Evolutionary conservation across 2,797 vertebrate species (phyloP).

Genomic region (Neopelma chrysocephalum): DNA sequence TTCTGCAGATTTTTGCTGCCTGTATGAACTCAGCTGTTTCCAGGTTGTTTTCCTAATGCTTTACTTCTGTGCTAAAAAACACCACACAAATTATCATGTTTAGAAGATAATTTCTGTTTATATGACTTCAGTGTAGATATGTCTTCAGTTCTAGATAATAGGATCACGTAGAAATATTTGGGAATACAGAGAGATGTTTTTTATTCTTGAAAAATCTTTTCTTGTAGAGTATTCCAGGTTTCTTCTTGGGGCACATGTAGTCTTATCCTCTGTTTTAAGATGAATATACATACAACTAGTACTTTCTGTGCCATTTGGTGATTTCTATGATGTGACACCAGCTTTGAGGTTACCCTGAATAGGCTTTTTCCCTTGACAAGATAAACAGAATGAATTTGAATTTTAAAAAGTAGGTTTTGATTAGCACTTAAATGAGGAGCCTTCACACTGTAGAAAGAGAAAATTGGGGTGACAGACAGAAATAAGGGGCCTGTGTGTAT

Average conservation of each 20-base stretch:
- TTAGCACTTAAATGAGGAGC: background rate
- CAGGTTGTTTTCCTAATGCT: background rate
- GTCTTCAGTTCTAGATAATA: background rate
- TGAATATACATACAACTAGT: background rate
- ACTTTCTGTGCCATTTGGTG: background rate
- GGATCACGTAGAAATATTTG: background rate
- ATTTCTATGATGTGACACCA: background rate
- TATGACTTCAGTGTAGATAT: background rate
- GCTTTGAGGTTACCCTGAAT: background rate
- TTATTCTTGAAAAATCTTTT: background rate
- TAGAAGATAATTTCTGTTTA: background rate
- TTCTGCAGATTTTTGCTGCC: background rate
- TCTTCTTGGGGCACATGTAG: background rate
- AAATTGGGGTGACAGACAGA: background rate
- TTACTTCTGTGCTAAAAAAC: background rate
- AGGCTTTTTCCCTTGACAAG: background rate
- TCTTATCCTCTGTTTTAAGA: background rate
- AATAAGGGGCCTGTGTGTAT: background rate
- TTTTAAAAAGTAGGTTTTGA: background rate
- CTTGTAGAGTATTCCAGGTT: background rate
- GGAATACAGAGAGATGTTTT: background rate
- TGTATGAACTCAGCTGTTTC: background rate
- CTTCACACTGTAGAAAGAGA: background rate
- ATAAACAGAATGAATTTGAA: background rate
- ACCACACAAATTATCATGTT: background rate